Percentiles rank a stretch among this genome's conserved stretches.
Conservation (phyloP, 2,797 vertebrate species). For the Numenius phaeopus region DNA sequence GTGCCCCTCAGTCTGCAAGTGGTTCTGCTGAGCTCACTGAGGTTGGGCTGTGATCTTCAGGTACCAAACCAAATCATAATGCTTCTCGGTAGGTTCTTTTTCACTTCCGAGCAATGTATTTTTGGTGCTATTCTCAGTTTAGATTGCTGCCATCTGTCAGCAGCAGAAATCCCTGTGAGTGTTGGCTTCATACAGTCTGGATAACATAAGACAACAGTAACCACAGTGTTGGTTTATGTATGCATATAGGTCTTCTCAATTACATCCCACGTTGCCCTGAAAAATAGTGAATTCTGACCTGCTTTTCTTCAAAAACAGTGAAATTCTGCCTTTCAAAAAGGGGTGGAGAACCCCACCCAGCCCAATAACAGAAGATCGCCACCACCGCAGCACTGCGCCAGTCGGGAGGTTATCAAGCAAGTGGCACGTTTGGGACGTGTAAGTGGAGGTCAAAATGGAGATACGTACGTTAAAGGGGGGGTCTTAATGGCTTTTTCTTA, state of each 20-base stretch:
- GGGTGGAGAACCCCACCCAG: neutral
- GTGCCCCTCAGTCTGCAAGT: neutral
- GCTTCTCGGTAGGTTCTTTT: neutral
- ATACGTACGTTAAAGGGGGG: neutral
- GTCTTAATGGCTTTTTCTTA: neutral
- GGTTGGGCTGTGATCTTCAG: neutral
- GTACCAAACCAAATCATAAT: neutral
- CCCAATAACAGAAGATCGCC: neutral
- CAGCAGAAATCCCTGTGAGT: neutral
- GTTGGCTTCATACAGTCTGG: neutral
- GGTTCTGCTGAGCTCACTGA: neutral
- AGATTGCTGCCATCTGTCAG: slow-evolving; percentile 22
- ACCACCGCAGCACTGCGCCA: rapidly evolving
- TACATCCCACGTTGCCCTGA: neutral
- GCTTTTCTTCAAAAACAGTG: neutral
- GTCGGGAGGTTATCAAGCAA: neutral
- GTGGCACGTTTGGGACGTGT: neutral
- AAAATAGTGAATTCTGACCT: neutral
- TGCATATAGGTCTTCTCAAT: neutral
- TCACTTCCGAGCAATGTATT: neutral
- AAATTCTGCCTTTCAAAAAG: neutral
- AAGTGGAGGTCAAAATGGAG: neutral
- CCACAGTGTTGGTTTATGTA: neutral
- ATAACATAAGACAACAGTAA: neutral
- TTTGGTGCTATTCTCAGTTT: slow-evolving; percentile 34